Conservation (phyloP, 2,888 invertebrate genomes). For the Caprella mutica region DNA sequence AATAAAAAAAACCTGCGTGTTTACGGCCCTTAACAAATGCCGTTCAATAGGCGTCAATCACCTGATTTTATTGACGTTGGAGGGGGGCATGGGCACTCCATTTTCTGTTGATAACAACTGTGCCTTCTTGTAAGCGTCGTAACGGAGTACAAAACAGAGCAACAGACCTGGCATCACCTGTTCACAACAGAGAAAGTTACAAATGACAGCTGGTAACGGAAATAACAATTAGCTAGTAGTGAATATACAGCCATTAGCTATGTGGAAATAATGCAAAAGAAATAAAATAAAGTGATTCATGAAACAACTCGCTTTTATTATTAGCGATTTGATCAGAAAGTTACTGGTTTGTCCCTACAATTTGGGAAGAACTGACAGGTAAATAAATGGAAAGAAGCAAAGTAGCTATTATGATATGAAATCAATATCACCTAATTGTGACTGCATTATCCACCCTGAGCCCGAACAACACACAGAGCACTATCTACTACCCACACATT, state of each 20-base stretch:
- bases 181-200: not conserved
- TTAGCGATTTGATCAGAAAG: not conserved
- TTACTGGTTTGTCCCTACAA: too few species aligned
- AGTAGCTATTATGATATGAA: not conserved
- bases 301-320: not conserved
- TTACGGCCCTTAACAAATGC: too few species aligned
- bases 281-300: too few species aligned
- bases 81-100: conserved; percentile 29
- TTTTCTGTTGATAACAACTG: conserved; percentile 49
- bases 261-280: too few species aligned
- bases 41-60: not conserved
- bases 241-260: too few species aligned
- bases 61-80: conserved; percentile 33
- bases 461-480: too few species aligned
- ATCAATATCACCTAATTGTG: not conserved
- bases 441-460: too few species aligned
- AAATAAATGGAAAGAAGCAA: too few species aligned
- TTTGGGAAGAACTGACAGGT: too few species aligned
- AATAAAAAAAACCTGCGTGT: too few species aligned
- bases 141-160: conserved; percentile 89
- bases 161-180: conserved; percentile 89
- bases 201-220: not conserved
- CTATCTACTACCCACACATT: too few species aligned
- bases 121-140: conserved; percentile 92
- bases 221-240: too few species aligned